Base-by-base conservation (phyloP, 2,888 invertebrate genomes). In the Hydrotaea diabolus region DNA sequence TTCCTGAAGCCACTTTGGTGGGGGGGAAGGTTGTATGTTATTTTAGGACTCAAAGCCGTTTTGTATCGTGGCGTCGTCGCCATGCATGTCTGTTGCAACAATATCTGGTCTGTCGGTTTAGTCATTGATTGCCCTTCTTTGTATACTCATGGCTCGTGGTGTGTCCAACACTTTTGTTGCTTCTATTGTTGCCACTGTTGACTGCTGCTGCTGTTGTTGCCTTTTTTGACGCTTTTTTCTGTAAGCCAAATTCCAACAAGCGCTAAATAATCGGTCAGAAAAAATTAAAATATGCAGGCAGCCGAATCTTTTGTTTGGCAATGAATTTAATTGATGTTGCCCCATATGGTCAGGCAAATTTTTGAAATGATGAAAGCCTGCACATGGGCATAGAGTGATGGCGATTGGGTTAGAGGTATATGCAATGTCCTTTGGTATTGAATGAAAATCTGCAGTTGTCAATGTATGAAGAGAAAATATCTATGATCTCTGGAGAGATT, bases 291-390 rank as follows among this genome's bases (percentile, higher is more conserved):
- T 88, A 89, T 88, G 88, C 86, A 87, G 17, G 13, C 23, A 46
- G 13, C 23, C 21, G 4, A 88, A 87, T 88, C 88, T 88, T 89
- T 89, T 89, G 89, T 89, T 89, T 89, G 88, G 88, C 89, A 89
- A 89, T 89, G 89, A 89, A 89, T 89, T 89, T 89, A 89, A 89
- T 89, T 89, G 89, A 88, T 89, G 89, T 88, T 89, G 89, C 89
- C 31, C n/a, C 89, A 89, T 88, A 78, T 78, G 81, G 39, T 66
- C 46, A 15, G 36, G 13, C 11, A 26, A 59, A 59, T 23, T 59
- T 59, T 23, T 2, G 26, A 55, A 55, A 23, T 59, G 59, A 8
- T 57, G 2, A 19, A 19, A 21, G 17, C 23, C 1, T 31, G 31
- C 7, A 31, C 7, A 31, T 31, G 31, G 31, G 31, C 31, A 31